Evolutionary conservation across 2,113 vertebrate genomes (phyloP), one percentile per base, ranked within the genome.

Genomic region (Silurus meridionalis): DNA sequence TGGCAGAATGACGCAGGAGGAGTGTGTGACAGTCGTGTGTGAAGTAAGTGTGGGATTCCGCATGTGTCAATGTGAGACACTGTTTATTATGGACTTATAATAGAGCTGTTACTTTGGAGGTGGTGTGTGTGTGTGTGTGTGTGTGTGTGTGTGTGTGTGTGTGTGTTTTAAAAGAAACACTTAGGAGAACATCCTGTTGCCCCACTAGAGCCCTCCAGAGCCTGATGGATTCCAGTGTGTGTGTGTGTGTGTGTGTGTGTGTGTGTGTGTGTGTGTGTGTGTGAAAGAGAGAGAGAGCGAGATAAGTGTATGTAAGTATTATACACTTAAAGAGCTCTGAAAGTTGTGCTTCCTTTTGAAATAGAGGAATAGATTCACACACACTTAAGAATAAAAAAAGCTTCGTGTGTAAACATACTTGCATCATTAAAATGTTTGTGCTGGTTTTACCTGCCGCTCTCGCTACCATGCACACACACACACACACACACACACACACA

Each of bases 341-440:
- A 67, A 58, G 11, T 60, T 63, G 48, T 67, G 67, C 69, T 85
- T 64, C 52, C 25, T 55, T 74, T 75, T 72, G 61, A 37, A 80
- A 88, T 10, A 46, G 60, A 77, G 69, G 66, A 85, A 52, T 17
- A 75, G 46, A 74, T 83, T 74, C 55, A 28, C 55, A 61, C 67
- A 71, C 64, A 48, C 28, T 80, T 61, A 28, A 85, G 67, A 69
- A 77, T 75, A 75, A 88, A 75, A 28, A 37, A 37, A 37, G 46
- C 78, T 67, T 75, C 58, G 52, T 74, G 77, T 23, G 66, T 71
- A 48, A 17, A 53, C 46, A 10, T 63, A 4, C n/a, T n/a, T 53
- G 83, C 53, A 64, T 85, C 81, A 88, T 84, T 80, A 86, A 53
- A 61, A 46, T 83, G 81, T 87, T 80, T 83, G 81, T 64, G 58